These are phyloP conservation scores for Oreochromis spilurus DNA, from an alignment of 2,113 vertebrate species.

Conservation along the genomic window DNA sequence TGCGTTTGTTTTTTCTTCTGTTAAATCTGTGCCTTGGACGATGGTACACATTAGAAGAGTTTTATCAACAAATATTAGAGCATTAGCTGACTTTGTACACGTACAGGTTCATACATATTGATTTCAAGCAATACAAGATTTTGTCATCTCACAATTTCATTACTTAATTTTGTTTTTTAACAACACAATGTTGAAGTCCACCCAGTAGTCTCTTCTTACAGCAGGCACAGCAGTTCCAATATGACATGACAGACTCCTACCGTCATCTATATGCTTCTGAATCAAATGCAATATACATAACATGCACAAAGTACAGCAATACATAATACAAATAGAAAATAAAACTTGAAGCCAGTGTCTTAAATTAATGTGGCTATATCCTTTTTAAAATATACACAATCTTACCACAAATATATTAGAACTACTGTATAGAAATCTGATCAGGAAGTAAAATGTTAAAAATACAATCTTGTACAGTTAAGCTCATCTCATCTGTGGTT, in stretches of 20 bases:
- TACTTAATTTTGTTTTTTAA: background rate
- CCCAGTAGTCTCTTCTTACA: constrained; percentile 54
- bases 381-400: constrained; percentile 63
- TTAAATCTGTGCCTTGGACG: constrained; percentile 34
- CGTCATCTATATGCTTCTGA: constrained; percentile 45
- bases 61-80: constrained; percentile 2
- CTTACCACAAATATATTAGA: constrained; percentile 65
- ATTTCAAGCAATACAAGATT: constrained; percentile 44
- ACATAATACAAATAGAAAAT: constrained; percentile 16
- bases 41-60: background rate
- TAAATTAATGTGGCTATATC: constrained; percentile 58
- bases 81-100: constrained; percentile 43
- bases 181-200: constrained; percentile 2
- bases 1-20: background rate
- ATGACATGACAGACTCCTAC: constrained; percentile 27
- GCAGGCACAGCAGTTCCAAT: constrained; percentile 46
- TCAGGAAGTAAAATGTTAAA: constrained; percentile 49
- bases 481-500: constrained; percentile 1
- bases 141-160: constrained; percentile 19
- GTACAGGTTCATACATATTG: constrained; percentile 35
- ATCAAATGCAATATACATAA: constrained; percentile 62
- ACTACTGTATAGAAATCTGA: constrained; percentile 45
- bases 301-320: constrained; percentile 69
- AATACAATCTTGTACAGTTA: constrained; percentile 69
- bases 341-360: constrained; percentile 62